phyloP scores from a whole-genome alignment of 2,797 vertebrate species.

The Sebastes cheni region DNA sequence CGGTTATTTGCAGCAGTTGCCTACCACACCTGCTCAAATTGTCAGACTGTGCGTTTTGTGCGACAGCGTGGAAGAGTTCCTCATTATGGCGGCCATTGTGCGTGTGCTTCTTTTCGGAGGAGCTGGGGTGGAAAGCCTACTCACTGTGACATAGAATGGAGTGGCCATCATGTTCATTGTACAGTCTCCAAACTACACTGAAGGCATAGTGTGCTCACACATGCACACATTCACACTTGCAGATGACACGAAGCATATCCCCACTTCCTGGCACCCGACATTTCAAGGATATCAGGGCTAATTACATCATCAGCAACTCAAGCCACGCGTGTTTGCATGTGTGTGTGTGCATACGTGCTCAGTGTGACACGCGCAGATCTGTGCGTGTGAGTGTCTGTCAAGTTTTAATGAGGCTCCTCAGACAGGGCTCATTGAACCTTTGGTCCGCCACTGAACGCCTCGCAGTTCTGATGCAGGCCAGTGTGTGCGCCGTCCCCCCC shows the following conservation, averaged over 20 bases:
- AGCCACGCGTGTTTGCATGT: conserved; percentile 19
- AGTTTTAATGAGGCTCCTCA: conserved; percentile 69
- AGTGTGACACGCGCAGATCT: conserved; percentile 29
- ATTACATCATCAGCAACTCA: conserved; percentile 72
- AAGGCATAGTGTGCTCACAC: conserved; percentile 47
- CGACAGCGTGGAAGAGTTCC: conserved; percentile 73
- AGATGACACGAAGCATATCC: conserved; percentile 60
- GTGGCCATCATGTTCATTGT: conserved; percentile 58
- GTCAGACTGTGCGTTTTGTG: conserved; percentile 62
- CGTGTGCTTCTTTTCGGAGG: conserved; percentile 67
- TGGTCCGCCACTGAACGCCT: conserved; percentile 55
- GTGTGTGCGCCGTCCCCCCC: conserved; percentile 26
- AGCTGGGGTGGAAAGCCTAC: conserved; percentile 80
- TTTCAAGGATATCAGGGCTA: conserved; percentile 64
- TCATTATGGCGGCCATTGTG: conserved; percentile 77
- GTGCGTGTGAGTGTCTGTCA: conserved; percentile 42
- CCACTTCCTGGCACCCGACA: conserved; percentile 60
- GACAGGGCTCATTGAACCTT: conserved; percentile 64
- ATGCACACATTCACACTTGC: conserved; percentile 54
- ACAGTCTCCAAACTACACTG: conserved; percentile 48
- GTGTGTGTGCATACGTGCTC: conserved; percentile 11
- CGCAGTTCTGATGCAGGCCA: conserved; percentile 44
- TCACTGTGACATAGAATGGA: conserved; percentile 58
- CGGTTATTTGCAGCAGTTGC: conserved; percentile 46
- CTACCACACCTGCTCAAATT: conserved; percentile 74